Conservation (phyloP, 2,797 vertebrate genomes). For the Cyprinodon diabolis region DNA sequence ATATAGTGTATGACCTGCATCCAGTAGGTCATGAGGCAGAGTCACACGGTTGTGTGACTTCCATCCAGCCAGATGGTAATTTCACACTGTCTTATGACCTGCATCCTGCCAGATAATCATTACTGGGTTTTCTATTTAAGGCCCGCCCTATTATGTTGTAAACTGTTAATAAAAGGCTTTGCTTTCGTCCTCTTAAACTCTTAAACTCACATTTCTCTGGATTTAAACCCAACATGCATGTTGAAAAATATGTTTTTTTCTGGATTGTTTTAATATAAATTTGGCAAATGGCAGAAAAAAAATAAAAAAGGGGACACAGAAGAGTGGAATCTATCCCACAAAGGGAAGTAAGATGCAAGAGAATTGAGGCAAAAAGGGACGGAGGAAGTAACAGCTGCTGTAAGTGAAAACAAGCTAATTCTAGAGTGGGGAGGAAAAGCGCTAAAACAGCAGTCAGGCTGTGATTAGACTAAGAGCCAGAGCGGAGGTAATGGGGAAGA, state of each 20-base stretch:
- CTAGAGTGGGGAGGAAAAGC: slow-evolving; percentile 43
- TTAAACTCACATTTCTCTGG: too few relatives aligned
- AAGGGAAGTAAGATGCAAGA: slow-evolving; percentile 17
- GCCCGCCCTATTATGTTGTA: too few relatives aligned
- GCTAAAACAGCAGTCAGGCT: slow-evolving; percentile 50
- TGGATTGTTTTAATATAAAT: neutral
- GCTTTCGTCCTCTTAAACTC: too few relatives aligned
- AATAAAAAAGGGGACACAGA: neutral
- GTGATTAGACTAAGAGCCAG: slow-evolving; percentile 62
- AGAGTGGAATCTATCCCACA: slow-evolving; percentile 4
- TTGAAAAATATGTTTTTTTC: neutral
- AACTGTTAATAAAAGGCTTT: too few relatives aligned
- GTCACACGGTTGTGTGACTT: too few relatives aligned
- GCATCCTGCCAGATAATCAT: too few relatives aligned
- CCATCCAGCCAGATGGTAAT: too few relatives aligned
- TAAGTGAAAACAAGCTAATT: slow-evolving; percentile 48
- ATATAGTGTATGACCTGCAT: too few relatives aligned
- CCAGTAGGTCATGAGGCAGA: too few relatives aligned
- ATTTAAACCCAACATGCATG: too few relatives aligned
- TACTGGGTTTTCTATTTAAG: too few relatives aligned
- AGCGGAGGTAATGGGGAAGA: slow-evolving; percentile 50
- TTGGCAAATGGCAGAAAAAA: slow-evolving; percentile 5
- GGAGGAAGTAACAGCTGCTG: slow-evolving; percentile 50
- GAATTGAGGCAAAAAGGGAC: slow-evolving; percentile 9
- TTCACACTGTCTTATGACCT: too few relatives aligned